Conservation (phyloP, 1,140 invertebrate species). For the Drosophila nebulosa region DNA sequence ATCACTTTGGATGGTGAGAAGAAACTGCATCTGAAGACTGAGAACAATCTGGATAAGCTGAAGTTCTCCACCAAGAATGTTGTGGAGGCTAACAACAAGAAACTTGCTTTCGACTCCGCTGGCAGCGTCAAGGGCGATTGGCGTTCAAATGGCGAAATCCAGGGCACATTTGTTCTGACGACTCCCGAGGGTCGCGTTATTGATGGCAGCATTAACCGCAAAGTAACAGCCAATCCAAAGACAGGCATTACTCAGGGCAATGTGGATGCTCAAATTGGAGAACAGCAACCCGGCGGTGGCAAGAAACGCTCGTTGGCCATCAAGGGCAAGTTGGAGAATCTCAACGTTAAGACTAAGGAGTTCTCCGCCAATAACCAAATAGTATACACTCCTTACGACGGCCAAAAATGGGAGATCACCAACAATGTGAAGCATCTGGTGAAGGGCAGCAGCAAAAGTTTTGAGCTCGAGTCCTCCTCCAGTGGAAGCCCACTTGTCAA, state of each 20-base stretch:
- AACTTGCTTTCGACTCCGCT: constrained; percentile 82
- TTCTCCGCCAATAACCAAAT: constrained; percentile 77
- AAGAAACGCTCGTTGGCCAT: constrained; percentile 80
- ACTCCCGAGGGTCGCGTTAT: constrained; percentile 36
- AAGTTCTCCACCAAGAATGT: constrained; percentile 84
- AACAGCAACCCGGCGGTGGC: constrained; percentile 59
- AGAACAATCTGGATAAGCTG: constrained; percentile 83
- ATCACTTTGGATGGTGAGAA: constrained; percentile 87
- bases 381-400: constrained; percentile 67
- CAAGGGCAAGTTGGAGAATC: constrained; percentile 81
- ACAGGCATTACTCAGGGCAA: constrained; percentile 63
- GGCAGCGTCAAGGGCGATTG: constrained; percentile 79
- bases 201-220: constrained; percentile 76
- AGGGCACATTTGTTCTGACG: constrained; percentile 63
- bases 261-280: constrained; percentile 63
- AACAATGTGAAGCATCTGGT: constrained; percentile 55
- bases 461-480: constrained; percentile 44
- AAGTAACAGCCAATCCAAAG: constrained; percentile 66
- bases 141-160: constrained; percentile 82
- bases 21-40: constrained; percentile 83
- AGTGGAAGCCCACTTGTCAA: constrained; percentile 79
- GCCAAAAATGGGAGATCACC: constrained; percentile 63
- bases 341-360: constrained; percentile 80
- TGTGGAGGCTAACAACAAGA: constrained; percentile 82
- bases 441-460: constrained; percentile 59